Evolutionary conservation across 2,797 vertebrate genomes (phyloP), one percentile per base, ranked within the genome.

Genomic region (Rhinatrema bivittatum): DNA sequence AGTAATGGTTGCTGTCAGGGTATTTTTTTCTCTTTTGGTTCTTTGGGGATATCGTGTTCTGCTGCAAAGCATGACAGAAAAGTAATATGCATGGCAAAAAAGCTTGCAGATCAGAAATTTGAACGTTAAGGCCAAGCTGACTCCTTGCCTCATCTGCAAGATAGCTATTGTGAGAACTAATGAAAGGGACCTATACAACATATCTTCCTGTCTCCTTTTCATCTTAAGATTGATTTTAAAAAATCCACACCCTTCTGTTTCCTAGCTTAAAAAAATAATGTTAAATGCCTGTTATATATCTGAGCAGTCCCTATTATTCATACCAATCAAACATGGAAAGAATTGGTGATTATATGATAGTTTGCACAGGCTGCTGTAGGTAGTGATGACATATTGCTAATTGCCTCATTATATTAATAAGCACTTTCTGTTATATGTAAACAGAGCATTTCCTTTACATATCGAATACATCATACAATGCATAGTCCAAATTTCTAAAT

Each of bases 1-100:
- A 79, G 72, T 83, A 83, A 81, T 75, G 70, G 73, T 75, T 68
- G 72, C 73, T 79, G 81, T 80, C 79, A 78, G 78, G 54, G 65
- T 72, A 47, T 70, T 61, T 61, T 74, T 72, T 69, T 46, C 59
- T 50, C 46, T 56, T 54, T 36, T 48, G 62, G 63, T 65, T 78
- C 71, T 78, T 70, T 56, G 66, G 76, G 78, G 70, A 73, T 73
- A 75, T 84, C 73, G 46, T 67, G 66, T 82, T 83, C 68, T 62
- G 62, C 75, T 68, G 76, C 63, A 62, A 75, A 73, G 69, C 69
- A 78, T 72, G 79, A 75, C 71, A 70, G 66, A 76, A 78, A 76
- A 69, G 61, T 76, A 81, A 80, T 68, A 59, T 74, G 72, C 45
- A 51, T 46, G 15, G 5, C 58, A 40, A 36, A 59, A 50, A 67